phyloP scores from a whole-genome alignment of 2,113 vertebrate species.

The Siphamia tubifer region DNA sequence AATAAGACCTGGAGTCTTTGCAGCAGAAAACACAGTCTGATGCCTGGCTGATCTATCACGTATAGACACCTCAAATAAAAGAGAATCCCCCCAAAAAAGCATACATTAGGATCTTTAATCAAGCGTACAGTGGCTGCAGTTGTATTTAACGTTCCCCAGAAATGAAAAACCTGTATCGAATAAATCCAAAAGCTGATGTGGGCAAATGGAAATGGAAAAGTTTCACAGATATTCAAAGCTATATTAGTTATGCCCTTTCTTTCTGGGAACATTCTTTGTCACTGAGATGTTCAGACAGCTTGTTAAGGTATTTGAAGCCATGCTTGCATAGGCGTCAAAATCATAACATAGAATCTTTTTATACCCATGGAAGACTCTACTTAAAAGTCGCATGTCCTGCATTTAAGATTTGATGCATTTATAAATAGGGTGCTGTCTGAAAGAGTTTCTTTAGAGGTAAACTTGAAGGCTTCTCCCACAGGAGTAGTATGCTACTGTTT shows the following conservation, averaged over 20 bases:
- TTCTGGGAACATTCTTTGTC: not conserved
- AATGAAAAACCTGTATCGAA: too few species aligned
- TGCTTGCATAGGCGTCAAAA: slow-evolving; percentile 22
- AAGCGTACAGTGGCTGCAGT: not conserved
- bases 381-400: slow-evolving; percentile 36
- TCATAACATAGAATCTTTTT: slow-evolving; percentile 40
- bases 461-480: slow-evolving; percentile 55
- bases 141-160: not conserved
- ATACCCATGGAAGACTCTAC: slow-evolving; percentile 1
- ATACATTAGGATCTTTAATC: not conserved
- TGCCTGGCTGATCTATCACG: slow-evolving; percentile 16
- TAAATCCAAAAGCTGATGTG: too few species aligned
- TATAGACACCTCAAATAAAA: not conserved
- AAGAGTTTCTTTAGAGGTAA: slow-evolving; percentile 43
- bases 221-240: slow-evolving; percentile 9
- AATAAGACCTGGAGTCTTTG: not conserved
- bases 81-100: not conserved
- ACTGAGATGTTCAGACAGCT: slow-evolving; percentile 1
- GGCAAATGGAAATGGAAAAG: slow-evolving; percentile 4
- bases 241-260: not conserved
- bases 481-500: slow-evolving; percentile 49
- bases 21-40: slow-evolving; percentile 5
- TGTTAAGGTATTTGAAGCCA: slow-evolving; percentile 25
- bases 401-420: slow-evolving; percentile 62
- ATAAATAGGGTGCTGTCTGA: slow-evolving; percentile 66